phyloP scores from a whole-genome alignment of 2,888 invertebrate genomes.

The Luperina testacea region DNA sequence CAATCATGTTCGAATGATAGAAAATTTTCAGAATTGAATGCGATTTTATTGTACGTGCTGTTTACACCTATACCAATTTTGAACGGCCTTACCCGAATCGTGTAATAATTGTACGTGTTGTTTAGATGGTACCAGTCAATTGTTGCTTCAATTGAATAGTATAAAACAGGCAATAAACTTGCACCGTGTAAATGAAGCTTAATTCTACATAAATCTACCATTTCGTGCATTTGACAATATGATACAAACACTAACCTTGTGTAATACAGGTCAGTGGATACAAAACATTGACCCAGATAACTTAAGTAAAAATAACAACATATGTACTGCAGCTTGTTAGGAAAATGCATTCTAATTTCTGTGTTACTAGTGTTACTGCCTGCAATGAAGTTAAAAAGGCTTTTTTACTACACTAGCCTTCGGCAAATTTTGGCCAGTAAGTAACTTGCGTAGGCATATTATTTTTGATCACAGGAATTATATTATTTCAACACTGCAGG shows the following conservation, averaged over 20 bases:
- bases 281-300: constrained; percentile 46
- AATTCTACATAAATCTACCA: constrained; percentile 7
- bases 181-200: neutral
- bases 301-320: neutral
- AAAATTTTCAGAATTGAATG: neutral
- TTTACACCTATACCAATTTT: neutral
- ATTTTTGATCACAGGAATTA: constrained; percentile 38
- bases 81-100: neutral
- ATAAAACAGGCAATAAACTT: neutral
- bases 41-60: no score
- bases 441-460: neutral
- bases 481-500: constrained; percentile 23
- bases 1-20: neutral
- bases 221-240: constrained; percentile 24
- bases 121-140: neutral
- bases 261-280: neutral
- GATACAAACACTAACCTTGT: neutral
- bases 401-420: constrained; percentile 1
- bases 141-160: neutral
- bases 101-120: neutral
- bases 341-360: constrained; percentile 9
- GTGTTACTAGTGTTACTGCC: neutral
- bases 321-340: neutral
- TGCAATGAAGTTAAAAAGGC: neutral
- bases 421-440: neutral